These are phyloP conservation scores for Thaumatotibia leucotreta DNA, from an alignment of 1,140 invertebrate genomes.

Conservation along the genomic window DNA sequence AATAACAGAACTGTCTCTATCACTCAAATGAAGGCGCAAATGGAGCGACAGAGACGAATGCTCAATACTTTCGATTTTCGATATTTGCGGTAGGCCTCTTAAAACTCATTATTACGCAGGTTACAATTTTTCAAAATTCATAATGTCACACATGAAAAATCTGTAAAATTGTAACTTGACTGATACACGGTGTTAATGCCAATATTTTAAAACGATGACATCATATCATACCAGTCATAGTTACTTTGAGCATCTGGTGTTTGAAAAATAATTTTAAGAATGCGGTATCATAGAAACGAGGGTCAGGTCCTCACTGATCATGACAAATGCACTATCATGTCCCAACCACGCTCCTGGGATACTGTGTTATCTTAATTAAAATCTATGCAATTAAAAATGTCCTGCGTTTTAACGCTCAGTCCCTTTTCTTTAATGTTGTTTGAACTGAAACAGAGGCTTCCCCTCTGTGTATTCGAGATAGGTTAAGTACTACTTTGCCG, in stretches of 20 bases:
- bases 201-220: no score
- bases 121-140: no score
- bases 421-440: neutral
- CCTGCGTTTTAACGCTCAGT: neutral
- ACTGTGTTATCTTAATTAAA: constrained; percentile 12
- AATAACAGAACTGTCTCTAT: no score
- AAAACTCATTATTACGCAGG: no score
- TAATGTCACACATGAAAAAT: no score
- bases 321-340: neutral
- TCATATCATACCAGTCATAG: no score
- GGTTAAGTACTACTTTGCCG: neutral
- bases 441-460: neutral
- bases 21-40: no score
- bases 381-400: constrained; percentile 1
- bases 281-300: neutral
- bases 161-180: no score
- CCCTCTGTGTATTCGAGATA: neutral
- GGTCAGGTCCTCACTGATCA: neutral
- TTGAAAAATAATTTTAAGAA: neutral
- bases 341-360: neutral
- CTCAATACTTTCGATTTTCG: no score
- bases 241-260: neutral
- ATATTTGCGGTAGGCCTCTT: no score
- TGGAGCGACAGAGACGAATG: no score
- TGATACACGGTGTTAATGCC: no score